Conservation (phyloP, 2,113 vertebrate genomes). For the Myotis brandtii region DNA sequence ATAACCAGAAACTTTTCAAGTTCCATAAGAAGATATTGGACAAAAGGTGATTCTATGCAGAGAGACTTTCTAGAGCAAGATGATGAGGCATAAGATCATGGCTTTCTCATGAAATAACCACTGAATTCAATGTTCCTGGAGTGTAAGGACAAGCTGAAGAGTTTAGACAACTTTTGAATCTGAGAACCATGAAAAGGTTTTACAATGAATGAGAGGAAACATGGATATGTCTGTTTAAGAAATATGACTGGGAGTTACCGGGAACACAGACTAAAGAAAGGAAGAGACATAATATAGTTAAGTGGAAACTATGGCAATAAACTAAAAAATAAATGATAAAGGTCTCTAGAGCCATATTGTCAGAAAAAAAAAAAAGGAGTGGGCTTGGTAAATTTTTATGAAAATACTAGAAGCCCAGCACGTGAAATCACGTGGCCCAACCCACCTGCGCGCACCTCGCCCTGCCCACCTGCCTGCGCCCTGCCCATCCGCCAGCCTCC, state of each 20-base stretch:
- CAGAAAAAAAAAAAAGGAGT: neutral
- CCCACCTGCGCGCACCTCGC: too few relatives aligned
- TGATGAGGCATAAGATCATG: neutral
- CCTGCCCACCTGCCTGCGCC: too few relatives aligned
- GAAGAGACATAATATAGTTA: neutral
- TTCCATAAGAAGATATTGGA: neutral
- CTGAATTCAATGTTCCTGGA: neutral
- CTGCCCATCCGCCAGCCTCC: too few relatives aligned
- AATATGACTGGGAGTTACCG: neutral
- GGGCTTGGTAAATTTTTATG: neutral
- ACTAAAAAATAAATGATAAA: conserved; percentile 14
- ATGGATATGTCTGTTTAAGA: neutral
- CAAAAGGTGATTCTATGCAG: neutral
- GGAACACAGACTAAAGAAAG: neutral
- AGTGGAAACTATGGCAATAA: neutral
- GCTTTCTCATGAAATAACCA: neutral
- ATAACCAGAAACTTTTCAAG: neutral
- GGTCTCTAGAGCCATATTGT: neutral
- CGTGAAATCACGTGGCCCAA: too few relatives aligned
- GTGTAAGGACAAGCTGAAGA: neutral
- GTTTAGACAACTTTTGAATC: neutral
- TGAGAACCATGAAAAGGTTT: neutral
- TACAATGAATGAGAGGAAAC: neutral
- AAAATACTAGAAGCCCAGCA: neutral
- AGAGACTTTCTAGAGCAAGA: neutral